Evolutionary conservation across 2,113 vertebrate species (phyloP).

Genomic region (Circaetus gallicus): DNA sequence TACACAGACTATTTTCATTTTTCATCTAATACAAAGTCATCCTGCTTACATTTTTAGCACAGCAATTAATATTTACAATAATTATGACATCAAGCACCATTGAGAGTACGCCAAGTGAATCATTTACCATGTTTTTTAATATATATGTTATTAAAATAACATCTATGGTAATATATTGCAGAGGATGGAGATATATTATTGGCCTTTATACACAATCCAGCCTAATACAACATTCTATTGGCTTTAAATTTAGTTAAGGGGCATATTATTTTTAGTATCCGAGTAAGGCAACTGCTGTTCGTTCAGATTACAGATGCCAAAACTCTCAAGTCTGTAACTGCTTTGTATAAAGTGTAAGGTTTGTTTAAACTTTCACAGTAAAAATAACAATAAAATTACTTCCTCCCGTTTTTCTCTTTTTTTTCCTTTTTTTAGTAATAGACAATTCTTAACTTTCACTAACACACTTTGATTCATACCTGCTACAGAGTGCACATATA

Average conservation of each 20-base stretch:
- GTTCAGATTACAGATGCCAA: conserved; percentile 29
- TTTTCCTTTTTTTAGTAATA: conserved; percentile 60
- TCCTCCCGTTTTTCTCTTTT: conserved; percentile 11
- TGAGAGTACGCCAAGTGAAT: conserved; percentile 70
- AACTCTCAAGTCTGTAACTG: conserved; percentile 61
- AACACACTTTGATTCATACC: conserved; percentile 79
- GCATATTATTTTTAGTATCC: conserved; percentile 60
- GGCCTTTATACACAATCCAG: conserved; percentile 47
- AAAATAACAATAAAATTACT: conserved; percentile 74
- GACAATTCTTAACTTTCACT: conserved; percentile 76
- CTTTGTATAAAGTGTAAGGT: conserved; percentile 63
- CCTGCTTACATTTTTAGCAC: conserved; percentile 83
- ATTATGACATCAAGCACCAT: conserved; percentile 80
- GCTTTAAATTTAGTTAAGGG: conserved; percentile 62
- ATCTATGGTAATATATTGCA: conserved; percentile 46
- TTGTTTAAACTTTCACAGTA: conserved; percentile 65
- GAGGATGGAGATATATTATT: conserved; percentile 4
- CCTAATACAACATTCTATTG: conserved; percentile 23
- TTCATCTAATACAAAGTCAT: conserved; percentile 88
- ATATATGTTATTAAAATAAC: conserved; percentile 65
- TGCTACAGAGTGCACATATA: conserved; percentile 75
- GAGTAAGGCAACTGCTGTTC: conserved; percentile 39
- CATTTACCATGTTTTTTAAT: conserved; percentile 61
- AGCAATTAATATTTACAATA: conserved; percentile 84
- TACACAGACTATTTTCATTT: conserved; percentile 99